These are phyloP conservation scores for Zaprionus obscuricornis DNA, from an alignment of 2,888 invertebrate genomes.

Conservation along the genomic window DNA sequence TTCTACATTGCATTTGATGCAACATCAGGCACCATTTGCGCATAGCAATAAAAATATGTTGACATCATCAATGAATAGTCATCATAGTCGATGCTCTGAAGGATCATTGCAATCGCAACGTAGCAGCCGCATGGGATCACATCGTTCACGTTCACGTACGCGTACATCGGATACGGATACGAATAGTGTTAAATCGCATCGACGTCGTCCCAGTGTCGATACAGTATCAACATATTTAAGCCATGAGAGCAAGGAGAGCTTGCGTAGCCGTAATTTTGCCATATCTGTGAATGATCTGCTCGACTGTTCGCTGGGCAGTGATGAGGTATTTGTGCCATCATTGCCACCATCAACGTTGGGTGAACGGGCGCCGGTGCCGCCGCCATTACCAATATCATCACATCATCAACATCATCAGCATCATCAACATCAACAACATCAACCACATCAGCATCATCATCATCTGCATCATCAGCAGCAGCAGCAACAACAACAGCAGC, in stretches of 20 bases:
- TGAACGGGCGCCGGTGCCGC: conserved; percentile 80
- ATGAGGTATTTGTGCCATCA: conserved; percentile 87
- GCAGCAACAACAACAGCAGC: conserved; percentile 68
- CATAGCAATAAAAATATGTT: conserved; percentile 79
- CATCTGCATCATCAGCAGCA: conserved; percentile 59
- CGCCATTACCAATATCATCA: conserved; percentile 67
- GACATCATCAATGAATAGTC: conserved; percentile 82
- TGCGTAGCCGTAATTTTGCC: conserved; percentile 85
- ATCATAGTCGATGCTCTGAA: conserved; percentile 83
- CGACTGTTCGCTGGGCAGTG: conserved; percentile 89
- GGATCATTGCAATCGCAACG: conserved; percentile 80
- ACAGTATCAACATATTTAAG: conserved; percentile 95
- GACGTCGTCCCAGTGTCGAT: conserved; percentile 92
- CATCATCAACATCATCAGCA: too few relatives aligned
- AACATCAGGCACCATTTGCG: conserved; percentile 72
- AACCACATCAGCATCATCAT: conserved; percentile 48
- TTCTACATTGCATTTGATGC: conserved; percentile 51
- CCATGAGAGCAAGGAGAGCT: conserved; percentile 90
- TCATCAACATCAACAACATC: conserved; percentile 59
- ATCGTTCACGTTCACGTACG: conserved; percentile 83
- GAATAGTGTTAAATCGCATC: conserved; percentile 89
- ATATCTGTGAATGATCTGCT: conserved; percentile 87
- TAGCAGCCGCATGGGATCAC: conserved; percentile 80
- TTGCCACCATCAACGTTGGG: conserved; percentile 77
- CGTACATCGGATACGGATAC: conserved; percentile 84